Conservation (phyloP, 2,113 vertebrate species). For the Ariopsis seemanni region DNA sequence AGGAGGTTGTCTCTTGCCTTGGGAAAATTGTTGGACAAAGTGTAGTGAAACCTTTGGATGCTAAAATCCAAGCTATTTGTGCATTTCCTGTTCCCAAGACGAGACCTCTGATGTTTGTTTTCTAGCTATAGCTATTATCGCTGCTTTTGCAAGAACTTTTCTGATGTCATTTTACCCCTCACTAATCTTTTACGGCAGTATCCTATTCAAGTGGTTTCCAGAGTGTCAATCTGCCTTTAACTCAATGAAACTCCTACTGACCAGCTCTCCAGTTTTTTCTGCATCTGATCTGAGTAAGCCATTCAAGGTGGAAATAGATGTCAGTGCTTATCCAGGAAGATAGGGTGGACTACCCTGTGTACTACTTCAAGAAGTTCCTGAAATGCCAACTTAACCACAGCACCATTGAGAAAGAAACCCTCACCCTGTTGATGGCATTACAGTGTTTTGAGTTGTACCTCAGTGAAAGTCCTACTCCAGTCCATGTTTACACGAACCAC, state of each 20-base stretch:
- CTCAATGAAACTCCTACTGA: not conserved
- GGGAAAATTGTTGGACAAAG: not conserved
- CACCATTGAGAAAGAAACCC: too few species aligned
- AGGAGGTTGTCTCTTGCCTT: not conserved
- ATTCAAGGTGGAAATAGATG: not conserved
- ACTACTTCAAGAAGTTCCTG: not conserved
- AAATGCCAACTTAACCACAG: too few species aligned
- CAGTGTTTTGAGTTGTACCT: too few species aligned
- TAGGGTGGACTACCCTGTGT: not conserved
- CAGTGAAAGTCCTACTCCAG: too few species aligned
- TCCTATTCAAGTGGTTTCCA: not conserved
- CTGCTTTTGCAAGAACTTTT: not conserved
- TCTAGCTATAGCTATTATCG: not conserved
- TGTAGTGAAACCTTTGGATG: not conserved
- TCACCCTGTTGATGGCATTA: too few species aligned
- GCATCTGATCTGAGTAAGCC: not conserved
- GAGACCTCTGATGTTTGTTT: not conserved
- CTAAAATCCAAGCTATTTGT: not conserved
- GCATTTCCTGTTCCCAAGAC: not conserved
- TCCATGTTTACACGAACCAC: too few species aligned
- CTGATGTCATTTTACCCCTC: not conserved
- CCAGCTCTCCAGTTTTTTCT: not conserved
- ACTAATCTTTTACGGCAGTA: not conserved
- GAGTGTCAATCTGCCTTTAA: not conserved
- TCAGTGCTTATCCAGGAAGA: not conserved